These are phyloP conservation scores for Zygothrica quintamaculata DNA, from an alignment of 2,888 invertebrate genomes.

Conservation along the genomic window DNA sequence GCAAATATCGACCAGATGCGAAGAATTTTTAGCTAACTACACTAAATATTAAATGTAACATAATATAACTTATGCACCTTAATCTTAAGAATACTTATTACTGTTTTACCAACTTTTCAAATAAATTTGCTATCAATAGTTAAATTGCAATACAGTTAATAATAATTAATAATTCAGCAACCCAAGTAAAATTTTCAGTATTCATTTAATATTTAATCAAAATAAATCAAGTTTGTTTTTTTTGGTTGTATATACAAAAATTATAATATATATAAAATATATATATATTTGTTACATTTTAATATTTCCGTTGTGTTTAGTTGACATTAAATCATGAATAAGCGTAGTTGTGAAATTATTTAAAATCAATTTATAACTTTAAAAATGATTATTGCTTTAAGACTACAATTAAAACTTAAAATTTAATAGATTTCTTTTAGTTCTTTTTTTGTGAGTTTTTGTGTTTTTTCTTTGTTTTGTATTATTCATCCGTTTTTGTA, in stretches of 20 bases:
- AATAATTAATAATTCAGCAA: too few relatives aligned
- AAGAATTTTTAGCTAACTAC: too few relatives aligned
- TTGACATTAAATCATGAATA: conserved; percentile 76
- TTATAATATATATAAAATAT: too few relatives aligned
- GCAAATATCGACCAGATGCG: too few relatives aligned
- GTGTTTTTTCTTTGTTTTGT: conserved; percentile 40
- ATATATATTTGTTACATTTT: conserved; percentile 56
- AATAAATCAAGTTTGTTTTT: neutral
- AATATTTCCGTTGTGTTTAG: conserved; percentile 45
- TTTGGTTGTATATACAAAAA: conserved; percentile 55
- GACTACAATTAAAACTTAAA: conserved; percentile 60
- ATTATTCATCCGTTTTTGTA: conserved; percentile 34
- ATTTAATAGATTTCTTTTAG: conserved; percentile 15
- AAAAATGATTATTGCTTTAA: conserved; percentile 66
- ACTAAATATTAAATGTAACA: too few relatives aligned
- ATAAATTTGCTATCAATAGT: too few relatives aligned
- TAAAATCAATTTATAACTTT: conserved; percentile 62
- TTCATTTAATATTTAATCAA: too few relatives aligned
- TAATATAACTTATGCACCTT: too few relatives aligned
- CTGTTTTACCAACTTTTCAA: too few relatives aligned
- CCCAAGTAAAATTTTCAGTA: conserved; percentile 1
- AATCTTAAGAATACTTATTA: too few relatives aligned
- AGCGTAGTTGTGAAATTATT: conserved; percentile 76
- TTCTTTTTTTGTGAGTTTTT: conserved; percentile 20
- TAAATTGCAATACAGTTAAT: too few relatives aligned